Percentiles rank a stretch among this genome's conserved stretches.
These are phyloP conservation scores for Phoenicopterus ruber DNA, from an alignment of 2,113 vertebrate genomes.

Conservation along the genomic window DNA sequence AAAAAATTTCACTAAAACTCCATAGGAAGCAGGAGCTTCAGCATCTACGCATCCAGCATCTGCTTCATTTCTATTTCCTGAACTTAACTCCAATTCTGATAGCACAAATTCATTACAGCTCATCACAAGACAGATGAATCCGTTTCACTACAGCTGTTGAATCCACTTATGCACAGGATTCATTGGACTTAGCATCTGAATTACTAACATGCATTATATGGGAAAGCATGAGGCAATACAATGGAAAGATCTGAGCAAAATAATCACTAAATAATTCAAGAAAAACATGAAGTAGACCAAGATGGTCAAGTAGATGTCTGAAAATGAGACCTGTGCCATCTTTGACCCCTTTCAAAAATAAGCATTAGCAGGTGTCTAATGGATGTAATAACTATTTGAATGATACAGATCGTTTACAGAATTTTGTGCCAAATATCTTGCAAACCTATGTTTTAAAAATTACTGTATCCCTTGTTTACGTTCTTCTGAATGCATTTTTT, in stretches of 20 bases:
- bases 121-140: neutral
- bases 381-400: neutral
- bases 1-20: neutral
- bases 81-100: neutral
- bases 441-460: neutral
- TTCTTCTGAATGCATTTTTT: neutral
- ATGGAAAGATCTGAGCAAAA: neutral
- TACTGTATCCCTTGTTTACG: neutral
- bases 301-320: neutral
- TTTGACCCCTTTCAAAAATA: neutral
- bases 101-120: neutral
- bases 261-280: neutral
- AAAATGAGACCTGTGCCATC: neutral
- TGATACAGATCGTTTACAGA: neutral
- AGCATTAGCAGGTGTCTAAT: neutral
- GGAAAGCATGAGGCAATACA: neutral
- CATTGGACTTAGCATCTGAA: neutral
- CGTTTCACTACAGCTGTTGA: neutral
- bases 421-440: neutral
- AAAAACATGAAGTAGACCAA: neutral
- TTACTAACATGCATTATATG: neutral
- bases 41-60: neutral
- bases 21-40: neutral
- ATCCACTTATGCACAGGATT: neutral
- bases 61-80: neutral